Evolutionary conservation across 2,888 invertebrate species (phyloP), one percentile per base, ranked within the genome.

Genomic region (Tetanocera ferruginea): DNA sequence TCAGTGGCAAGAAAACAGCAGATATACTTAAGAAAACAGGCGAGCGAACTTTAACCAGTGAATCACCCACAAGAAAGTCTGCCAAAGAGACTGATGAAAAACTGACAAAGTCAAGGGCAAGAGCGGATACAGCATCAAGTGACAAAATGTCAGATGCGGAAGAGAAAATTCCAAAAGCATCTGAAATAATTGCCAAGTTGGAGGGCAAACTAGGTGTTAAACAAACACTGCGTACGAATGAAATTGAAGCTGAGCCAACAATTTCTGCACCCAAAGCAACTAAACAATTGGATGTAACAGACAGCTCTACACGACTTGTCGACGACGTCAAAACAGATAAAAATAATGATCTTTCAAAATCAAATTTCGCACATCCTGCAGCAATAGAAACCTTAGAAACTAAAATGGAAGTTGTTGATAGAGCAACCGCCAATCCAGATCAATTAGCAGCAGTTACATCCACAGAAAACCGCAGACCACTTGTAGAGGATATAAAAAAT

Each of bases 401-500:
- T 3, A 60, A 23, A 9, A 3, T 25, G 1, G 19, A 60, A 60
- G 4, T 60, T 19, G 6, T 8, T 9, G 23, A 60, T 25, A 25
- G 25, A 55, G 19, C 1, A 3, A 3, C 19, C 19, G 5, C 55
- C 55, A 9, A 55, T 19, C 19, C 19, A 19, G 55, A 19, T 3
- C 5, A 64, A 31, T 31, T 17, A 14, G 64, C 49, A 0, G 25
- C 31, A 4, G 25, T 8, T 19, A 67, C 43, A 5, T 17, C 73
- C 0, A 0, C 43, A 3, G 81, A 76, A 60, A 66, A 55, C 34
- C 79, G 81, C 1, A 57, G 75, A 52, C 81, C 83, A 23, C 67
- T 83, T 4, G 76, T 86, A 0, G 88, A 88, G 76, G 86, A 87
- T 76, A 87, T 87, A n/a, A 85, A 83, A 57, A 88, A 87, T 72